Conservation (phyloP, 2,797 vertebrate genomes). For the Champsocephalus gunnari region DNA sequence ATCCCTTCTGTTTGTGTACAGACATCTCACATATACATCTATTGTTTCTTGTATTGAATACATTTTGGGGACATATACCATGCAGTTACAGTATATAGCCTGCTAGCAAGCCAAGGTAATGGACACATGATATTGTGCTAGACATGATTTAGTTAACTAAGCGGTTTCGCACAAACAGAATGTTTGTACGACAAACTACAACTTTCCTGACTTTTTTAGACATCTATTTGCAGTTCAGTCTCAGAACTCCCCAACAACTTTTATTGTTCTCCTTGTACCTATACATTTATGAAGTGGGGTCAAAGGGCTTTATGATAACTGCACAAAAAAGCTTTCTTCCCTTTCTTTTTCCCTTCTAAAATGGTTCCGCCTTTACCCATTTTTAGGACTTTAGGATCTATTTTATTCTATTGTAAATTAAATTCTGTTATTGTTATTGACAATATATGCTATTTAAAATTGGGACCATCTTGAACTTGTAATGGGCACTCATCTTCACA, state of each 20-base stretch:
- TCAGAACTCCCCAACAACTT: background rate
- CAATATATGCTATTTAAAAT: slow-evolving; percentile 4
- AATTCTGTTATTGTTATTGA: background rate
- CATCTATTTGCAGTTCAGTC: background rate
- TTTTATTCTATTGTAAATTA: background rate
- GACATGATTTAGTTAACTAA: no score
- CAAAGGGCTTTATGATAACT: no score
- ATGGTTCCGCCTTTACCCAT: background rate
- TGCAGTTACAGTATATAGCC: background rate
- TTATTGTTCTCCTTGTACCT: no score
- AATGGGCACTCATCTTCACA: background rate
- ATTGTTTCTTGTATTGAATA: background rate
- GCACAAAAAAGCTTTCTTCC: no score
- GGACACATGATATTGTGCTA: no score
- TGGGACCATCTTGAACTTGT: background rate
- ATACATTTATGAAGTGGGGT: no score
- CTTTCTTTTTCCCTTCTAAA: background rate
- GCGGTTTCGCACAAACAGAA: no score
- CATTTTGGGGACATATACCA: slow-evolving; percentile 1
- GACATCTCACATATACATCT: background rate
- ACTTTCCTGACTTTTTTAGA: no score
- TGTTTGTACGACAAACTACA: no score
- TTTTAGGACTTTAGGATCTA: background rate
- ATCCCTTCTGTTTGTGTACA: background rate
- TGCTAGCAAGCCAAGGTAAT: no score